These are phyloP conservation scores for Oligia strigilis DNA, from an alignment of 2,888 invertebrate genomes.

Conservation along the genomic window DNA sequence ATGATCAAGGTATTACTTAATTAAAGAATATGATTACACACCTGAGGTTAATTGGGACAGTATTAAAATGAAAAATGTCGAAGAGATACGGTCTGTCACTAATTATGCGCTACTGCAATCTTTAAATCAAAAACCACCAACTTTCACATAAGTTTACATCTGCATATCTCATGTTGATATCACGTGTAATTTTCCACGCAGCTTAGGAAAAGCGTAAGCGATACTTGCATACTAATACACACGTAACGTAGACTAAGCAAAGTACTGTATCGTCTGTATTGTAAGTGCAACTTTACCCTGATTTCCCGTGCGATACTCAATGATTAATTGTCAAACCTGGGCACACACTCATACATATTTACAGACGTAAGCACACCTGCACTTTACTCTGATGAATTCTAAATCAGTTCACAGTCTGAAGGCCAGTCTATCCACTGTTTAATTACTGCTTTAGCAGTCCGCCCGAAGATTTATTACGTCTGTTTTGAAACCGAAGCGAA, in stretches of 20 bases:
- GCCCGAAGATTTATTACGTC: slow-evolving; percentile 79
- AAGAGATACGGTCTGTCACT: slow-evolving; percentile 31
- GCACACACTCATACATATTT: slow-evolving; percentile 41
- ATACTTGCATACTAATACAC: slow-evolving; percentile 37
- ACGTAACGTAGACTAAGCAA: slow-evolving; percentile 22
- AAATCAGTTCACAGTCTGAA: slow-evolving; percentile 61
- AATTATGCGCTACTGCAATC: slow-evolving; percentile 32
- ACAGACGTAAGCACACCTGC: slow-evolving; percentile 40
- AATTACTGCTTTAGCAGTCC: slow-evolving; percentile 69
- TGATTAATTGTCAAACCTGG: slow-evolving; percentile 58
- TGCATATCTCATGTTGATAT: slow-evolving; percentile 48
- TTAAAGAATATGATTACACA: slow-evolving; percentile 14
- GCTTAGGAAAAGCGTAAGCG: slow-evolving; percentile 33
- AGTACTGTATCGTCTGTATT: slow-evolving; percentile 29
- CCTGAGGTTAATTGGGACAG: slow-evolving; percentile 32
- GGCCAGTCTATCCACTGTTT: slow-evolving; percentile 56
- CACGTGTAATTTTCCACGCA: slow-evolving; percentile 41
- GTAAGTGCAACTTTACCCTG: slow-evolving; percentile 23
- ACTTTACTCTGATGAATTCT: slow-evolving; percentile 56
- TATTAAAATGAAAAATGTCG: slow-evolving; percentile 5
- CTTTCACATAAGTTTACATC: slow-evolving; percentile 27
- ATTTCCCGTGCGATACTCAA: slow-evolving; percentile 27
- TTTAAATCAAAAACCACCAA: slow-evolving; percentile 41
- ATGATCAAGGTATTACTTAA: not conserved
- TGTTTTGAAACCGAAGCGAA: slow-evolving; percentile 79